A percentile compares a stretch with the other conserved stretches of the same genome.
These are phyloP conservation scores for Lontra canadensis DNA, from an alignment of 2,113 vertebrate species.

Conservation along the genomic window DNA sequence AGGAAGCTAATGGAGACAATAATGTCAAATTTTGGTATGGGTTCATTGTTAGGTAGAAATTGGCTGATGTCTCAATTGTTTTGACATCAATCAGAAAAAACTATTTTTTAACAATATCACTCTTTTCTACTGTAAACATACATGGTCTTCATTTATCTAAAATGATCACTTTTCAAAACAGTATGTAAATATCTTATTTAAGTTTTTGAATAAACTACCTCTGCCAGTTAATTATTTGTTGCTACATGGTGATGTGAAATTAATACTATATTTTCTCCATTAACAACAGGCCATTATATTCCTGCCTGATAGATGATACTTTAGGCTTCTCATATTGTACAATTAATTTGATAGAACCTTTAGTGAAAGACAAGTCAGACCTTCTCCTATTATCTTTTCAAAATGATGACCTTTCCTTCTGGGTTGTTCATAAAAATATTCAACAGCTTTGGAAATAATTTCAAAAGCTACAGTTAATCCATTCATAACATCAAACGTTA, in stretches of 20 bases:
- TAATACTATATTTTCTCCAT: not conserved
- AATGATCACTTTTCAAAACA: constrained; percentile 5
- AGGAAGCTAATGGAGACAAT: not conserved
- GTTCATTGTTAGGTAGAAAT: not conserved
- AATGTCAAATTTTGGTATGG: not conserved
- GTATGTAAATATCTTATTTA: not conserved
- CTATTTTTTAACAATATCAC: not conserved
- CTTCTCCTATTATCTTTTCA: not conserved
- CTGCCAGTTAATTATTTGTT: not conserved
- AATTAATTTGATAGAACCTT: not conserved
- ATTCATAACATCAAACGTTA: not conserved
- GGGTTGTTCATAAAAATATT: not conserved
- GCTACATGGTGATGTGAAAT: not conserved
- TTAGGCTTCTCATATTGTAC: not conserved
- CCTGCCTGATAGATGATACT: not conserved
- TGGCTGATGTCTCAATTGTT: not conserved
- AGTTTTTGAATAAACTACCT: not conserved
- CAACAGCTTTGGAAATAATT: constrained; percentile 2
- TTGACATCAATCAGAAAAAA: not conserved
- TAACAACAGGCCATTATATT: not conserved
- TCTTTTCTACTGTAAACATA: not conserved
- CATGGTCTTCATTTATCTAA: not conserved
- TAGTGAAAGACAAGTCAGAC: not conserved
- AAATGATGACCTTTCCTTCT: constrained; percentile 3
- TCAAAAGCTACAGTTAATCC: not conserved